phyloP scores from a whole-genome alignment of 2,113 vertebrate genomes.

The Plecotus auritus region DNA sequence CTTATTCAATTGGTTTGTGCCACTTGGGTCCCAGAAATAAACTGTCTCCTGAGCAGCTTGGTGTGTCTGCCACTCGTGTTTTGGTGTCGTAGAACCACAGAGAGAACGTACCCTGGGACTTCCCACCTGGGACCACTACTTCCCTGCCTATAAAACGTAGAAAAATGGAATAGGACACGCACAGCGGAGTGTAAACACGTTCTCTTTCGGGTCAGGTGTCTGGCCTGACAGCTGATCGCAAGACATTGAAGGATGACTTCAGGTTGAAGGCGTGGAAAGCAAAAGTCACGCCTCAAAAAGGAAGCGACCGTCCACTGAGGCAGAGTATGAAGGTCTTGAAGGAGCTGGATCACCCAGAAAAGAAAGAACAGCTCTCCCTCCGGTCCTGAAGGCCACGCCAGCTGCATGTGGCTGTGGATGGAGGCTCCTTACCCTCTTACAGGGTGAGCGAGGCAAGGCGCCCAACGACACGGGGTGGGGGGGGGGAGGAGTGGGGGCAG shows the following conservation, averaged over 20 bases:
- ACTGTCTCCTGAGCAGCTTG: not conserved
- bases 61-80: not conserved
- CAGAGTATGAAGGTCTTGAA: not conserved
- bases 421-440: conserved; percentile 26
- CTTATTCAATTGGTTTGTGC: not conserved
- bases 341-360: conserved; percentile 39
- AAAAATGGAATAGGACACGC: not conserved
- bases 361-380: conserved; percentile 54
- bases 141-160: conserved; percentile 16
- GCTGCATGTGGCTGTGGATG: not conserved
- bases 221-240: conserved; percentile 44
- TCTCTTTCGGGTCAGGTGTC: conserved; percentile 37
- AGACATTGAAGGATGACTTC: conserved; percentile 51
- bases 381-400: not conserved
- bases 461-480: not conserved
- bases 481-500: not conserved
- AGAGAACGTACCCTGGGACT: conserved; percentile 45
- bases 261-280: conserved; percentile 37
- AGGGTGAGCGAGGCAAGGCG: not conserved
- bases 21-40: conserved; percentile 46
- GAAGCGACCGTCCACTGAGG: conserved; percentile 39
- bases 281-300: not conserved
- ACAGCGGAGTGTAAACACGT: conserved; percentile 34
- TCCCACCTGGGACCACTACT: conserved; percentile 39
- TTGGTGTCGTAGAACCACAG: not conserved